A percentile compares a stretch with the other conserved stretches of the same genome.
Conservation (phyloP, 2,888 invertebrate species). For the Podotricha telesiphe region DNA sequence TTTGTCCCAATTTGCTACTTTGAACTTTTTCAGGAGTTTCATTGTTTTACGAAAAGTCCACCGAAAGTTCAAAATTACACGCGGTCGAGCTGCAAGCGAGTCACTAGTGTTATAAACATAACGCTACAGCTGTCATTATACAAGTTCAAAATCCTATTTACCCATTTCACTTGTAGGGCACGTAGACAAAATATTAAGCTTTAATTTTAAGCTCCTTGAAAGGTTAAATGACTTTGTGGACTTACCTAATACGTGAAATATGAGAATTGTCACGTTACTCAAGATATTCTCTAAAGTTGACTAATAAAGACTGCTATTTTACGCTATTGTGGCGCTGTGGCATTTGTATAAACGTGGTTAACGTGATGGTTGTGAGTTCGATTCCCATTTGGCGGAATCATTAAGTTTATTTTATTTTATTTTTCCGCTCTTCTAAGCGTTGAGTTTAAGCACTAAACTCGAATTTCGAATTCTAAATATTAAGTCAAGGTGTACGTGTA, state of each 20-base stretch:
- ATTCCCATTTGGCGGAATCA: background rate
- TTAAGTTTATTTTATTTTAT: background rate
- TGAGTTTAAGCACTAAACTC: no score
- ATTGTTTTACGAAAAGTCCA: no score
- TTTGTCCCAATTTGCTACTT: no score
- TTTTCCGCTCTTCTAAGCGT: background rate
- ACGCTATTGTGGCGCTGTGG: background rate
- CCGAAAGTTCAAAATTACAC: no score
- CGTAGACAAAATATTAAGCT: constrained; percentile 7
- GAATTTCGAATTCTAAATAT: no score
- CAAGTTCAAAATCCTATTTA: background rate
- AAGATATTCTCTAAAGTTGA: background rate
- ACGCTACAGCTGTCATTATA: background rate
- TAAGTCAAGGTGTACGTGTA: no score
- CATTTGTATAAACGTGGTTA: background rate
- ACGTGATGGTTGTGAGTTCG: background rate
- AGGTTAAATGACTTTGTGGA: constrained; percentile 6
- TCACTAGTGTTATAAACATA: background rate
- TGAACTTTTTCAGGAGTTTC: no score
- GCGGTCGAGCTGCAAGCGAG: no score
- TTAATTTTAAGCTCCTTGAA: constrained; percentile 4
- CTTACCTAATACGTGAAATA: constrained; percentile 7
- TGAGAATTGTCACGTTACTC: constrained; percentile 8
- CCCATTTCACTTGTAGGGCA: constrained; percentile 9
- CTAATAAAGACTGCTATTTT: background rate